A percentile compares a stretch with the other conserved stretches of the same genome.
phyloP scores from a whole-genome alignment of 2,888 invertebrate species.

The Lysandra bellargus region DNA sequence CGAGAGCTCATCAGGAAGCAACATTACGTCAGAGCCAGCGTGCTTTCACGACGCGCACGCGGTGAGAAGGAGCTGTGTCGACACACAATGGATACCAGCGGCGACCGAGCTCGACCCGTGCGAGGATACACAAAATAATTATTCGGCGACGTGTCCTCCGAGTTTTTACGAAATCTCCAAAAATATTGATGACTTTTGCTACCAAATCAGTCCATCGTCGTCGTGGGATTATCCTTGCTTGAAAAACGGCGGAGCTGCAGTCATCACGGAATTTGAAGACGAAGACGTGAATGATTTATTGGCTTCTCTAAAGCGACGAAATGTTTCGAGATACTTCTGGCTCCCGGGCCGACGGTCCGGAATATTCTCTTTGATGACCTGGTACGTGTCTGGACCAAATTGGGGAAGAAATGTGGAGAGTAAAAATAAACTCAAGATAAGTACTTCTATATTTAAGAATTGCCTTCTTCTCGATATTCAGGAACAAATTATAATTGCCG shows the following conservation, averaged over 20 bases:
- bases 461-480: slow-evolving; percentile 62
- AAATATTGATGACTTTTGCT: slow-evolving; percentile 59
- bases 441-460: slow-evolving; percentile 52
- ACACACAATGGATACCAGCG: slow-evolving; percentile 56
- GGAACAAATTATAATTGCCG: slow-evolving; percentile 51
- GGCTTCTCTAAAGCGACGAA: slow-evolving; percentile 50
- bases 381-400: slow-evolving; percentile 73
- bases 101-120: slow-evolving; percentile 54
- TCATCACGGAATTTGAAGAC: slow-evolving; percentile 60
- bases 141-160: slow-evolving; percentile 59
- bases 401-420: slow-evolving; percentile 55
- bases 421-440: slow-evolving; percentile 46
- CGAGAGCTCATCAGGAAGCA: slow-evolving; percentile 49
- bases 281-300: slow-evolving; percentile 56
- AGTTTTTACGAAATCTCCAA: slow-evolving; percentile 58
- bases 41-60: slow-evolving; percentile 56
- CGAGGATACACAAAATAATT: slow-evolving; percentile 50
- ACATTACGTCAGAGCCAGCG: slow-evolving; percentile 58
- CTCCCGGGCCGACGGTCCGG: slow-evolving; percentile 70
- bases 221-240: slow-evolving; percentile 67
- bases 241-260: slow-evolving; percentile 62
- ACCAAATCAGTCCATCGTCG: slow-evolving; percentile 52
- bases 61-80: slow-evolving; percentile 61
- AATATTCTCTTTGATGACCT: slow-evolving; percentile 65
- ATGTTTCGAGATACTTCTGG: slow-evolving; percentile 66